Evolutionary conservation across 2,113 vertebrate genomes (phyloP).

Genomic region (Microcebus jonahi): DNA sequence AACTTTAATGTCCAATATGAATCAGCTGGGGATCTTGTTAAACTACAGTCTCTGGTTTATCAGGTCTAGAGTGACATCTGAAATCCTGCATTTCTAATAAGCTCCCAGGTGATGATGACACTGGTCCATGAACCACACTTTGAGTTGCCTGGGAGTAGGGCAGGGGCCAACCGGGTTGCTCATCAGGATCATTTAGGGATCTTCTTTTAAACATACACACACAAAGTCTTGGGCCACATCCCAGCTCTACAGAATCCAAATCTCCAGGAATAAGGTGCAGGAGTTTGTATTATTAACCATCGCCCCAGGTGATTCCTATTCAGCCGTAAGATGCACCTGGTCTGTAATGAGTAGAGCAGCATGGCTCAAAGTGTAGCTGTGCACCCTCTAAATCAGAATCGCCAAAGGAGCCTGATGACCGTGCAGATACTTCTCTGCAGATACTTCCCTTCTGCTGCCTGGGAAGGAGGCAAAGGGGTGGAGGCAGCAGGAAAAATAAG

Average conservation of each 20-base stretch:
- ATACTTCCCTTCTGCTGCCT: conserved; percentile 61
- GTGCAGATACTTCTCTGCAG: conserved; percentile 34
- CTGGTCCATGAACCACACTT: neutral
- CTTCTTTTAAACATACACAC: neutral
- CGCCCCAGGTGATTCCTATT: conserved; percentile 69
- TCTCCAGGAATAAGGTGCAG: conserved; percentile 57
- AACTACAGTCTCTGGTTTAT: conserved; percentile 20
- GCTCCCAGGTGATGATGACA: neutral
- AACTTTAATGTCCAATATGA: neutral
- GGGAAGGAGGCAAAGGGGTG: conserved; percentile 42
- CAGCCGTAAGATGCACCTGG: conserved; percentile 72
- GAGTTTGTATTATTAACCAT: conserved; percentile 72
- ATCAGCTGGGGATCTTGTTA: neutral
- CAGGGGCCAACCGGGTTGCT: neutral
- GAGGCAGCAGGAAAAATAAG: conserved; percentile 58
- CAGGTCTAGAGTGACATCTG: neutral
- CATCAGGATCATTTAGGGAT: conserved; percentile 51
- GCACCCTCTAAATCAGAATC: conserved; percentile 12
- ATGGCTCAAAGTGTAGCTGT: conserved; percentile 46
- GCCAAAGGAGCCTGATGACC: conserved; percentile 25
- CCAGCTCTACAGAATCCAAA: conserved; percentile 60
- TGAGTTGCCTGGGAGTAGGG: neutral
- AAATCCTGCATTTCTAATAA: conserved; percentile 20
- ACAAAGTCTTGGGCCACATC: conserved; percentile 32
- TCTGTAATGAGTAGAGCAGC: conserved; percentile 59